These are phyloP conservation scores for Hecatera dysodea DNA, from an alignment of 2,888 invertebrate genomes.

Conservation along the genomic window DNA sequence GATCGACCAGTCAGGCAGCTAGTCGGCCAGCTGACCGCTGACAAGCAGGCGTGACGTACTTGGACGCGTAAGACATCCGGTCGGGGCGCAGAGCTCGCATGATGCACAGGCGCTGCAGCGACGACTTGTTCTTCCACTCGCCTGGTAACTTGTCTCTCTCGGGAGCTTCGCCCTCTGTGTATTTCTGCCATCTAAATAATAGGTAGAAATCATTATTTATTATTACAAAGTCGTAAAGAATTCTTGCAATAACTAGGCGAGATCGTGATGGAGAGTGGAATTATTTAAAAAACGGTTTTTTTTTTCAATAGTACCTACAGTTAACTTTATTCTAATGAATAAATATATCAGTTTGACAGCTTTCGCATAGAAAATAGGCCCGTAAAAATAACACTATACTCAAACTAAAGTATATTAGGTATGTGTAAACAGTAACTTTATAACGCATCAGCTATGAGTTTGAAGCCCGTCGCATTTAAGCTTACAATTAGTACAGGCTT, in stretches of 20 bases:
- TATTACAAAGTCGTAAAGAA: background rate
- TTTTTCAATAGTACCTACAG: too few relatives aligned
- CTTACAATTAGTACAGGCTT: background rate
- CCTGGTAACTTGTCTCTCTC: constrained; percentile 98
- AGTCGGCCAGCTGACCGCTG: background rate
- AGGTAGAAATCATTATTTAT: constrained; percentile 5
- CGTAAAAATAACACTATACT: too few relatives aligned
- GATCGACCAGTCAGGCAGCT: background rate
- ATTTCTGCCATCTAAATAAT: constrained; percentile 95
- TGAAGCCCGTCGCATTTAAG: background rate
- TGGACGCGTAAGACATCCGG: constrained; percentile 98
- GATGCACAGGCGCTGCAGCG: constrained; percentile 97
- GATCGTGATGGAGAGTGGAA: too few relatives aligned
- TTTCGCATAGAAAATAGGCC: too few relatives aligned
- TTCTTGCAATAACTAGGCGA: background rate
- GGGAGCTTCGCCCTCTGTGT: constrained; percentile 97
- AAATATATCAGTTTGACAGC: too few relatives aligned
- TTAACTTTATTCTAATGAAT: too few relatives aligned
- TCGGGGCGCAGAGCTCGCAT: constrained; percentile 97
- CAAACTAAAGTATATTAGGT: too few relatives aligned
- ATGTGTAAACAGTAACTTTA: background rate
- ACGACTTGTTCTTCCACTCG: constrained; percentile 98
- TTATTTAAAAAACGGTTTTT: background rate
- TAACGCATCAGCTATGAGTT: background rate
- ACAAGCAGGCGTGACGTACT: constrained; percentile 70